Evolutionary conservation across 2,888 invertebrate species (phyloP), one percentile per base, ranked within the genome.

Genomic region (Hirtodrosophila cameraria): DNA sequence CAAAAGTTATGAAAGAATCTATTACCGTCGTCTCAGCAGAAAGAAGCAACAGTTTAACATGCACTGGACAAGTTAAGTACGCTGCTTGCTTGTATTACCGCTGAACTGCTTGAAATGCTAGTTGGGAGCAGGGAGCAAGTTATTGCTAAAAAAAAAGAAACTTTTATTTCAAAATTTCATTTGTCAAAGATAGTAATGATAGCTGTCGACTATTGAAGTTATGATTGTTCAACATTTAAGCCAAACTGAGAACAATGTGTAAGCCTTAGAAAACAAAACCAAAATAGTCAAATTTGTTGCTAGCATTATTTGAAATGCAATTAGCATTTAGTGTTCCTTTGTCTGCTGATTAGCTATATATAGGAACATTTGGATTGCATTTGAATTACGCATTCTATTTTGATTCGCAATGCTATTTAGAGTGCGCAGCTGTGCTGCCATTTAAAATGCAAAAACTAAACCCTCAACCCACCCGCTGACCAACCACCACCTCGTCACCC

Each of bases 321-420:
- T 70, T 59, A 57, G 61, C 52, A 59, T 59, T 58, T 53, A 28
- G 33, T 63, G 49, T 57, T 66, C 50, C 50, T 35, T 50, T 57
- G 59, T 59, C 63, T 45, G 58, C 50, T 68, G 67, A 75, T 73
- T 64, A 54, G 46, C 38, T 38, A 43, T 53, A 52, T 38, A 43
- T 53, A 52, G 36, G 49, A 50, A 36, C 52, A 63, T 42, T 64
- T 68, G 35, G 38, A 38, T 36, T 58, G 48, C 58, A 53, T 59
- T 65, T 54, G 59, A 64, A 54, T 65, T 54, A 67, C 63, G 61
- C 57, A 23, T 54, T 69, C 58, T 69, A 69, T 69, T 69, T 63
- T 38, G 50, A 69, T 68, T 49, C 52, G 53, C 54, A 62, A 45
- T 61, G 54, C 50, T 67, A 67, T 67, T 60, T 60, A 28, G 60